Evolutionary conservation across 2,113 vertebrate species (phyloP), one percentile per base, ranked within the genome.

Genomic region (Zapus hudsonius): DNA sequence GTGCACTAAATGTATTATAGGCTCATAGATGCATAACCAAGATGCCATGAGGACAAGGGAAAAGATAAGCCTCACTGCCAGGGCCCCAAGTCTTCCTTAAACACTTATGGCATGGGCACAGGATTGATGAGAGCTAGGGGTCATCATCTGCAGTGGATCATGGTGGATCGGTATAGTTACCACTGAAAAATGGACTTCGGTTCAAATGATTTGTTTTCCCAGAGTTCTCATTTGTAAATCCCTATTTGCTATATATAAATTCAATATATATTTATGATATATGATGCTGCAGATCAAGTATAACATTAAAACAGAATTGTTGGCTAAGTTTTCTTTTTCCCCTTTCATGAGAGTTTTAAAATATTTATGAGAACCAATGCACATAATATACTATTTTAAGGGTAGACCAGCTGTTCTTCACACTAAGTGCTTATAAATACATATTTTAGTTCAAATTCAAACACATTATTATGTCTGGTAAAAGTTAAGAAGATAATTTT

Each of bases 141-240:
- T 95, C 94, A 97, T 96, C 96, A 97, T 96, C 67, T 95, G 72
- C 84, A 97, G 95, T 82, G 76, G 90, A 95, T 96, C 93, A 80
- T 84, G 94, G 84, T 93, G 96, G 96, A 94, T 95, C 95, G 89
- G 95, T 96, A 63, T 81, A 93, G 82, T 75, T 97, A 88, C 93
- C 73, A 94, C 73, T 97, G 95, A 97, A 97, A 98, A 97, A 96
- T 95, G 84, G 66, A 92, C 44, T 1, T 1, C 63, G 95, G 61
- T 95, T 96, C 61, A 88, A 96, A 95, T 96, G 89, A 96, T 97
- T 95, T 97, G 89, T 82, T 98, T 97, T 95, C 79, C 33, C 83
- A 96, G 97, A 72, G 20, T 96, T 91, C 88, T 94, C 83, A 96
- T 97, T 98, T 97, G 92, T 97, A 97, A 95, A 76, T 93, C 52